Conservation (phyloP, 2,797 vertebrate genomes). For the Rhinogobio ventralis region DNA sequence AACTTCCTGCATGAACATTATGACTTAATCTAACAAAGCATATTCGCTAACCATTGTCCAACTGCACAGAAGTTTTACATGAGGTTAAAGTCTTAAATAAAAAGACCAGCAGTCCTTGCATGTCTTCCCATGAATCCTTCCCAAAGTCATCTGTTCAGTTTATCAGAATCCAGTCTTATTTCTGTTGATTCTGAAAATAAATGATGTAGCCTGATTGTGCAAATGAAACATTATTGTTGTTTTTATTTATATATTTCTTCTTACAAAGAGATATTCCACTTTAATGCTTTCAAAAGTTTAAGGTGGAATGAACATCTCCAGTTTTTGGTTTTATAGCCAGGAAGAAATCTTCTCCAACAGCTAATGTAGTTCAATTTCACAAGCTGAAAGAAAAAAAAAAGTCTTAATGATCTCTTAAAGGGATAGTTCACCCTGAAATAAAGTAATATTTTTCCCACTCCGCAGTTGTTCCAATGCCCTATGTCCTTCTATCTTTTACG, state of each 20-base stretch:
- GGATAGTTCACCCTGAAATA: no score
- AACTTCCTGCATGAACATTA: not conserved
- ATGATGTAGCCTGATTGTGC: not conserved
- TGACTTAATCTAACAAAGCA: not conserved
- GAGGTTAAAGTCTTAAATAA: not conserved
- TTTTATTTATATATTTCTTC: not conserved
- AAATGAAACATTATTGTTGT: not conserved
- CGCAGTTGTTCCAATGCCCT: no score
- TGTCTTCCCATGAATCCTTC: not conserved
- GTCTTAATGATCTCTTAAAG: not conserved
- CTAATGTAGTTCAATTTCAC: slow-evolving; percentile 62
- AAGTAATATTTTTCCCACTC: no score
- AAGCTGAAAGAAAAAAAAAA: slow-evolving; percentile 62
- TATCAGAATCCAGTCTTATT: not conserved
- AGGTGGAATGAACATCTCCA: not conserved
- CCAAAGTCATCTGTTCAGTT: not conserved
- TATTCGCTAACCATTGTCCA: no score
- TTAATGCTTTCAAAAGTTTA: not conserved
- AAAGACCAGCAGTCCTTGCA: not conserved
- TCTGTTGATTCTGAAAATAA: not conserved
- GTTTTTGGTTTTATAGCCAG: not conserved
- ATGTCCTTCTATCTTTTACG: no score
- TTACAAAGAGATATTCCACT: not conserved
- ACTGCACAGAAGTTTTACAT: not conserved
- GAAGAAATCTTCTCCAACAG: slow-evolving; percentile 4